Conservation (phyloP, 1,140 invertebrate genomes). For the Holcopasites calliopsidis region DNA sequence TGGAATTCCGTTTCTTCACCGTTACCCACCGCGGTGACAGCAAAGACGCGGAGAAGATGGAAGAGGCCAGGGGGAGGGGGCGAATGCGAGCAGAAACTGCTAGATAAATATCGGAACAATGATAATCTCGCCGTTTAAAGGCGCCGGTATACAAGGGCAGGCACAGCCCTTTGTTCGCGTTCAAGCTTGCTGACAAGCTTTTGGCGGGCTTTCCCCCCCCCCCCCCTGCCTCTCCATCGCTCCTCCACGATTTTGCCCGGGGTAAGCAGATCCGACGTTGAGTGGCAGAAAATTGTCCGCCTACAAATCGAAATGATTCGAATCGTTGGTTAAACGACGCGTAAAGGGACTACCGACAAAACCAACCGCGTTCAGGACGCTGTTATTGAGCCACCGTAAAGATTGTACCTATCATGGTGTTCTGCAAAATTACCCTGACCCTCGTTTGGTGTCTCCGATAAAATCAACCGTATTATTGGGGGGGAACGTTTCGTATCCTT, state of each 20-base stretch:
- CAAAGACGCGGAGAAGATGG: neutral
- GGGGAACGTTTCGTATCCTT: neutral
- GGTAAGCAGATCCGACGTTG: constrained; percentile 62
- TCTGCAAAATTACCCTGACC: neutral
- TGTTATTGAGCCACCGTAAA: constrained; percentile 6
- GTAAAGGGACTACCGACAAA: constrained; percentile 30
- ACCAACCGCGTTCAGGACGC: neutral
- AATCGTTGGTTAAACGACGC: constrained; percentile 49
- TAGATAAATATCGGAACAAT: constrained; percentile 75
- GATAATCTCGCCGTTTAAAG: constrained; percentile 69
- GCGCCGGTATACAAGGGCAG: constrained; percentile 23
- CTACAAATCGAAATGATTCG: constrained; percentile 45
- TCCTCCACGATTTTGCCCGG: constrained; percentile 4
- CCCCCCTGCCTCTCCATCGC: constrained; percentile 9
- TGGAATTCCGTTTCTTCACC: constrained; percentile 52
- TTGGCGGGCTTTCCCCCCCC: constrained; percentile 43
- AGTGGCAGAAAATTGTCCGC: constrained; percentile 69
- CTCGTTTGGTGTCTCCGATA: neutral
- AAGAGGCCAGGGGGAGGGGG: neutral
- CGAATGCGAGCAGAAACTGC: constrained; percentile 55
- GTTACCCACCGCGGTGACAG: constrained; percentile 46
- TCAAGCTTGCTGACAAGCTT: constrained; percentile 62
- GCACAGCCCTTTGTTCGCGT: constrained; percentile 55
- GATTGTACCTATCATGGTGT: neutral
- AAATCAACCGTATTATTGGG: neutral